Evolutionary conservation across 2,113 vertebrate genomes (phyloP).

Genomic region (Pygoscelis adeliae): DNA sequence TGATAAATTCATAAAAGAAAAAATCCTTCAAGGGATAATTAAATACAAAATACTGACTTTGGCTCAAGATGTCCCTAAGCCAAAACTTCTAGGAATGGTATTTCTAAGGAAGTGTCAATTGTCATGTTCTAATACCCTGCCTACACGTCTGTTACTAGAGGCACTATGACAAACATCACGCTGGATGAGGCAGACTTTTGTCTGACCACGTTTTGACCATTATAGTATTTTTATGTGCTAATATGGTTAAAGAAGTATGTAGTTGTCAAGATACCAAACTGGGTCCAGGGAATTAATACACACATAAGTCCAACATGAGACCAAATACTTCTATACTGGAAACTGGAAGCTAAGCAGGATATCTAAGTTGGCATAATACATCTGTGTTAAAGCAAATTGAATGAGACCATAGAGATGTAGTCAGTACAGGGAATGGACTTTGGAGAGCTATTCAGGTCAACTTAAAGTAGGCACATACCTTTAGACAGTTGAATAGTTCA

Average conservation of each 20-base stretch:
- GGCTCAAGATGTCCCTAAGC: not conserved
- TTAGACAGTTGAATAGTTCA: not conserved
- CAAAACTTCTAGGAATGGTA: not conserved
- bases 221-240: not conserved
- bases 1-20: not conserved
- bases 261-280: not conserved
- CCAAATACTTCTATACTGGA: not conserved
- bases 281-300: not conserved
- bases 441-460: not conserved
- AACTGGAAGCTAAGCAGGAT: not conserved
- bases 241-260: not conserved
- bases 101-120: not conserved
- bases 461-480: not conserved
- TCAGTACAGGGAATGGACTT: not conserved
- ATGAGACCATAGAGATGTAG: not conserved
- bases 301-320: not conserved
- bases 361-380: not conserved
- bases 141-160: not conserved
- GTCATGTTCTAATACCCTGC: not conserved
- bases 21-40: not conserved
- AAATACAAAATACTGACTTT: not conserved
- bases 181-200: not conserved
- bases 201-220: not conserved
- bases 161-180: not conserved
- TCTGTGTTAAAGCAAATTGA: not conserved